Conservation (phyloP, 1,140 invertebrate species). For the Leguminivora glycinivorella region DNA sequence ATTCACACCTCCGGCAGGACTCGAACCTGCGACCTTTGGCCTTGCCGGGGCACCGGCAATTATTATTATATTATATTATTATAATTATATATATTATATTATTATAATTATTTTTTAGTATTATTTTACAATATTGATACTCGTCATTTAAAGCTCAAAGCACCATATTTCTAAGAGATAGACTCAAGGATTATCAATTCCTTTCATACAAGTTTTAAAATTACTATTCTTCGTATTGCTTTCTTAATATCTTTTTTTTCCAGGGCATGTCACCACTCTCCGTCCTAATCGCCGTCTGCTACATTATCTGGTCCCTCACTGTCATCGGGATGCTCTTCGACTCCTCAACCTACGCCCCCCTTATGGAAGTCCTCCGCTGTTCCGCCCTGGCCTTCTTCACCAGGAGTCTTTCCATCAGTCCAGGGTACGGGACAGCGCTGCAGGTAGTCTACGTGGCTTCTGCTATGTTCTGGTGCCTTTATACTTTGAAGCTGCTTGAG, state of each 20-base stretch:
- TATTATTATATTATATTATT: too few relatives aligned
- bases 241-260: slow-evolving; percentile 52
- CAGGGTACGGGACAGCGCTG: slow-evolving; percentile 48
- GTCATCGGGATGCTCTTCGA: slow-evolving; percentile 87
- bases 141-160: too few relatives aligned
- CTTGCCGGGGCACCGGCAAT: too few relatives aligned
- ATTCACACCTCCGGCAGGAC: too few relatives aligned
- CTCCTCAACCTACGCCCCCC: slow-evolving; percentile 73
- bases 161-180: too few relatives aligned
- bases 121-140: too few relatives aligned
- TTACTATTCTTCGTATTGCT: too few relatives aligned
- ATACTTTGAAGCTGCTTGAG: slow-evolving; percentile 66
- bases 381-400: slow-evolving; percentile 70
- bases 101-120: too few relatives aligned
- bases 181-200: too few relatives aligned
- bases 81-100: too few relatives aligned
- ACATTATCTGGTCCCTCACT: slow-evolving; percentile 83
- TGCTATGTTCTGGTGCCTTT: slow-evolving; percentile 71
- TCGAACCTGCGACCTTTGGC: too few relatives aligned
- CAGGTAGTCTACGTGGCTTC: slow-evolving; percentile 67
- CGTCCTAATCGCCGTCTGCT: slow-evolving; percentile 79
- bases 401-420: slow-evolving; percentile 52
- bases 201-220: too few relatives aligned
- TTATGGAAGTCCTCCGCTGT: slow-evolving; percentile 81
- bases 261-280: slow-evolving; percentile 81